Evolutionary conservation across 2,888 invertebrate genomes (phyloP), one percentile per base, ranked within the genome.

Genomic region (Drosophila melanocephala): DNA sequence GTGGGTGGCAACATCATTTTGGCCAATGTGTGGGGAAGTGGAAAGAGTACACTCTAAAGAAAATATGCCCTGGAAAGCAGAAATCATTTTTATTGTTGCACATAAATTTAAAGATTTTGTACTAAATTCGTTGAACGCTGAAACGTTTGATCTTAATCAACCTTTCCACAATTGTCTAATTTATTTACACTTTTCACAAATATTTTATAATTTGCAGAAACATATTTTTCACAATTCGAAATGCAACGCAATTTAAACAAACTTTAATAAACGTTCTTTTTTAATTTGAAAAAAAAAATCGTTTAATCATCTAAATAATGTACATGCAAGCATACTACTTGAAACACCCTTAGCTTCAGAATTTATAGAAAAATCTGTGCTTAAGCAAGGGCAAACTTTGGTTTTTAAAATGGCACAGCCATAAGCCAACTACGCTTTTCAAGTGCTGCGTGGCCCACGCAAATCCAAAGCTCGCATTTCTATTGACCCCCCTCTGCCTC

Each of bases 371-470:
- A 47, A 26, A 16, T 26, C 26, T 26, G 26, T 16, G 26, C 26
- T 16, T 16, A 5, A 5, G 26, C 26, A 47, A 47, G 26, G 16
- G 16, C 47, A 16, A 26, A 47, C 9, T 47, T 16, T 16, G 22
- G 47, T 3, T 56, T 37, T 37, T 5, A 3, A n/a, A 26, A 19
- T 10, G 19, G 19, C 16, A 5, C 1, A 55, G 6, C 7, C 7
- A 56, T 28, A 56, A 56, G 37, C 19, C 37, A 39, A 57, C n/a
- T 39, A 33, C 6, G 19, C 28, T 7, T 28, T n/a, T n/a, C 28
- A 16, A 30, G 30, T n/a, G 39, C 28, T 30, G 57, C 57, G 30
- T 63, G 37, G 52, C 79, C 79, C 72, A 79, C 79, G 72, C 76
- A 53, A 44, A 26, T 37, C 10, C 28, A 64, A 44, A 42, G 60